Percentiles rank a stretch among this genome's conserved stretches.
phyloP scores from a whole-genome alignment of 2,113 vertebrate species.

The Astur gentilis region DNA sequence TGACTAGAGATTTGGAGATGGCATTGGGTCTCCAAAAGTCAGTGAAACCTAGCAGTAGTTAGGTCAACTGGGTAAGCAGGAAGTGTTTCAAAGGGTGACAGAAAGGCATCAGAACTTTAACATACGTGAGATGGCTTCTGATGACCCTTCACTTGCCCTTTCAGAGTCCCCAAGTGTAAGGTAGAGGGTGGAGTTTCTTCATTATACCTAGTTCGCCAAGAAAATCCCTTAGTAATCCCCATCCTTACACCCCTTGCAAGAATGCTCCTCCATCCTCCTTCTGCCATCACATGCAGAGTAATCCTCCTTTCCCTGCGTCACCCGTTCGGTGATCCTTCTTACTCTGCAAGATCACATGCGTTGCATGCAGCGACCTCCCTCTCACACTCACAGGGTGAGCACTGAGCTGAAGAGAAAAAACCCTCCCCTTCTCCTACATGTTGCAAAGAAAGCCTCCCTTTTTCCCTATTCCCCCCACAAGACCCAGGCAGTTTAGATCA shows the following conservation, averaged over 20 bases:
- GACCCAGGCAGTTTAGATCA: not conserved
- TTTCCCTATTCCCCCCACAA: not conserved
- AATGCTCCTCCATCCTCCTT: not conserved
- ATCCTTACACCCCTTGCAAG: not conserved
- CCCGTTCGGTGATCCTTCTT: conserved; percentile 32
- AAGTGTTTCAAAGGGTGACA: not conserved
- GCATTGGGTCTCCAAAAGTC: not conserved
- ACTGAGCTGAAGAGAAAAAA: not conserved
- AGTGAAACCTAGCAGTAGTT: not conserved
- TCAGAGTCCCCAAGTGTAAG: not conserved
- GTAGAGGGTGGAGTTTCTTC: not conserved
- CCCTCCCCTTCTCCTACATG: not conserved
- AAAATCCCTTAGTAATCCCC: conserved; percentile 15
- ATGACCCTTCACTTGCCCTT: not conserved
- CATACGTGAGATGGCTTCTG: not conserved
- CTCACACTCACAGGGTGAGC: not conserved
- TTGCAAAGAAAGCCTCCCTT: not conserved
- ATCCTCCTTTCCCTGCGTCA: conserved; percentile 34
- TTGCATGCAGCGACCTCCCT: not conserved
- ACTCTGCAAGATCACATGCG: not conserved
- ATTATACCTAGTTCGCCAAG: not conserved
- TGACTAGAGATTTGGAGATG: not conserved
- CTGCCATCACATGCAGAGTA: conserved; percentile 37
- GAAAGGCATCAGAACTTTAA: not conserved
- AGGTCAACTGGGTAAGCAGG: not conserved